Evolutionary conservation across 2,888 invertebrate genomes (phyloP), one percentile per base, ranked within the genome.

Genomic region (Amiota mariae): DNA sequence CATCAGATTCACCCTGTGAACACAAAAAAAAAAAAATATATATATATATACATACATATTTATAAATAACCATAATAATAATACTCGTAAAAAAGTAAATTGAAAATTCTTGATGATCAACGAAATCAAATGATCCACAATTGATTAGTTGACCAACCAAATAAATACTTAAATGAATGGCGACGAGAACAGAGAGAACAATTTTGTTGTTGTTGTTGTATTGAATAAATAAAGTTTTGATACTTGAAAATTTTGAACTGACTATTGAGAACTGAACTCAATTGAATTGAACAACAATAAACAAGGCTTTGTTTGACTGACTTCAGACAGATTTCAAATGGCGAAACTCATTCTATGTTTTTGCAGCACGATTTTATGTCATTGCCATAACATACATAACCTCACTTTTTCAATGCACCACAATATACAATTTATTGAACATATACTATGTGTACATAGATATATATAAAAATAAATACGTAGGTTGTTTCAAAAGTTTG

Each of bases 1-100:
- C 76, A 77, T 87, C 86, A 67, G 82, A 78, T 72, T 86, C 85
- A 76, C 85, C 77, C 88, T 87, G 74, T 57, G 10, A 18, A 15
- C 8, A 51, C 3, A 57, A 57, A 1, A 9, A 57, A 1, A 15
- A 57, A 8, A 57, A 57, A 15, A 24, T 24, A n/a, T n/a, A n/a
- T n/a, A n/a, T n/a, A n/a, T n/a, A n/a, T n/a, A n/a, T n/a, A n/a
- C n/a, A n/a, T n/a, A n/a, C n/a, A n/a, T n/a, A n/a, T 24, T 24
- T 24, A 24, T 51, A 6, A 51, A 8, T 51, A 51, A 51, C 3
- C 2, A 51, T 51, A 51, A 51, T 51, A 51, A 51, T 51, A 51
- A 51, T n/a, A 8, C 2, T 4, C 2, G 51, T 4, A 51, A 51
- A 6, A 11, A 13, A n/a, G 3, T 51, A 24, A 24, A 24, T 24